Evolutionary conservation across 2,113 vertebrate species (phyloP).

Genomic region (Probosciger aterrimus): DNA sequence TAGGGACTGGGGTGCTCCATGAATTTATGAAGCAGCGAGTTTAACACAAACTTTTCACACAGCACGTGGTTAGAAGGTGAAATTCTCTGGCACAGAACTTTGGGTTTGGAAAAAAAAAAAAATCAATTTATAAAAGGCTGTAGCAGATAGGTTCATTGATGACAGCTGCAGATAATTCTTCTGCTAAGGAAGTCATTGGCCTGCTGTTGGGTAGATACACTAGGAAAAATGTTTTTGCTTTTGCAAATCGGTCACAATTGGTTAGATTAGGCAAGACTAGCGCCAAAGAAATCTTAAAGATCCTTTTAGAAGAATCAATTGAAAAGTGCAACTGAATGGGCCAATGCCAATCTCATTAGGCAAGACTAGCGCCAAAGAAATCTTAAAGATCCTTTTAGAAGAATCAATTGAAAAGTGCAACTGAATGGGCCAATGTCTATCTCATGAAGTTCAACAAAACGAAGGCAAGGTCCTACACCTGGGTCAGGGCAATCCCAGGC

Average conservation of each 20-base stretch:
- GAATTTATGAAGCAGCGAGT: background rate
- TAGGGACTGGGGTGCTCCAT: accelerated
- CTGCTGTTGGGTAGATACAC: background rate
- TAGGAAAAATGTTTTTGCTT: background rate
- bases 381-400: background rate
- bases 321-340: background rate
- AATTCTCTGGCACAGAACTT: background rate
- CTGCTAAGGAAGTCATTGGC: background rate
- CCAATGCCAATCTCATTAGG: background rate
- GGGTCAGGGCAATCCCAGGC: background rate
- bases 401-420: background rate
- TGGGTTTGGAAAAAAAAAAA: background rate
- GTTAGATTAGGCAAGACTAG: background rate
- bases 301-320: background rate
- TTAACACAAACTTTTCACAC: background rate
- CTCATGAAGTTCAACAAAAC: background rate
- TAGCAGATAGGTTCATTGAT: background rate
- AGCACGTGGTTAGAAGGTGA: background rate
- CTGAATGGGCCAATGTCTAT: background rate
- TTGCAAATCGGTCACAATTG: background rate
- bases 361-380: background rate
- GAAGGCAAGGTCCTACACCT: background rate
- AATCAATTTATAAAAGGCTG: background rate
- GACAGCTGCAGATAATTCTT: background rate
- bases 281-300: background rate